Evolutionary conservation across 2,113 vertebrate species (phyloP).

Genomic region (Egretta garzetta): DNA sequence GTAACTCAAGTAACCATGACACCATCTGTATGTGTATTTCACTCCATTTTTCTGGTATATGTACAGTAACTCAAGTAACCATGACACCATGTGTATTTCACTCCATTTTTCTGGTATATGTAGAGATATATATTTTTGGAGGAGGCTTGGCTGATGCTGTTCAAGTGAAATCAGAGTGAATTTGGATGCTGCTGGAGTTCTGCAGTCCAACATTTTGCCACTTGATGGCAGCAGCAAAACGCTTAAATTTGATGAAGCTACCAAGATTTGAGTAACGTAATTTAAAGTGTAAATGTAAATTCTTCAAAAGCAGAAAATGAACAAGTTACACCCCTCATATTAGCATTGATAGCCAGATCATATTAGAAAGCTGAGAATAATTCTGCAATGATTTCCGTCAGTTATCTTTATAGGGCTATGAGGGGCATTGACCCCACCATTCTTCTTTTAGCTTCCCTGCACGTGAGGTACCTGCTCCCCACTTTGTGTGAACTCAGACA

Average conservation of each 20-base stretch:
- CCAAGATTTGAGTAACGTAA: fast-evolving
- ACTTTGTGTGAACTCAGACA: not conserved
- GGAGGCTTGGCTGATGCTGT: not conserved
- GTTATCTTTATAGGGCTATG: not conserved
- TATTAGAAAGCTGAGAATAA: not conserved
- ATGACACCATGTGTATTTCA: not conserved
- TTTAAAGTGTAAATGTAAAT: not conserved
- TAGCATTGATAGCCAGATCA: not conserved
- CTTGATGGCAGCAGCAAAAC: conserved; percentile 70
- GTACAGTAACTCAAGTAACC: not conserved
- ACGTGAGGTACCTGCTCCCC: not conserved
- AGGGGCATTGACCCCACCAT: fast-evolving
- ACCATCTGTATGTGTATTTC: not conserved
- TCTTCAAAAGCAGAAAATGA: not conserved
- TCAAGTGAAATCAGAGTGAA: not conserved
- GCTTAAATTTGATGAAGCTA: not conserved
- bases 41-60: not conserved
- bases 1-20: not conserved
- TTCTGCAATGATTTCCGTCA: not conserved
- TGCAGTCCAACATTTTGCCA: conserved; percentile 57
- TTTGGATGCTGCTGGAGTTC: not conserved
- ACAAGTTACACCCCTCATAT: not conserved
- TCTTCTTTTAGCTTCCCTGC: not conserved
- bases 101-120: not conserved
- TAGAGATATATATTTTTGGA: not conserved